phyloP scores from a whole-genome alignment of 1,140 invertebrate genomes.

The Panagrolaimus sp. region DNA sequence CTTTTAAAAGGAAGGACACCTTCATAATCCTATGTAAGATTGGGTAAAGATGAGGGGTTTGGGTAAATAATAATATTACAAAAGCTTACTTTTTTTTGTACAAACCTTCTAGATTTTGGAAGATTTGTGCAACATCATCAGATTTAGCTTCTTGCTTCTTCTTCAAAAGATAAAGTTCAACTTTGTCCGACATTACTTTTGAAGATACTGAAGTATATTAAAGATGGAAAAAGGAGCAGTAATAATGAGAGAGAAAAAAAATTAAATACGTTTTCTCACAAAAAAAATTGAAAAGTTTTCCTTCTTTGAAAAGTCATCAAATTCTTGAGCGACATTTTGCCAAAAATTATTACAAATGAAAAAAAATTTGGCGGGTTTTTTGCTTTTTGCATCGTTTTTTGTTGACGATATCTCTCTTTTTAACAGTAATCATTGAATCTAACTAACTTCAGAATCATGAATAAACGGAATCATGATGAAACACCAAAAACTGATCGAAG shows the following conservation, averaged over 20 bases:
- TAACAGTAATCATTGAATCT: neutral
- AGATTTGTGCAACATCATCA: conserved; percentile 50
- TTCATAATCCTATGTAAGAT: too few species aligned
- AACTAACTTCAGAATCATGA: neutral
- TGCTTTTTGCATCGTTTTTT: neutral
- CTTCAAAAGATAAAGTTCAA: conserved; percentile 44
- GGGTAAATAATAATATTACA: conserved; percentile 13
- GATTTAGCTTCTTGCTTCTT: conserved; percentile 59
- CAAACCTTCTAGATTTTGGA: conserved; percentile 43
- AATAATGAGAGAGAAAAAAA: neutral
- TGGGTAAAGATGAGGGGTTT: too few species aligned
- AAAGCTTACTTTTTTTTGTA: conserved; percentile 52
- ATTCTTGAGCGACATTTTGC: neutral
- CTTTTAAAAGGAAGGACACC: too few species aligned
- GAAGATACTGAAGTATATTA: too few species aligned
- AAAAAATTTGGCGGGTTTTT: neutral
- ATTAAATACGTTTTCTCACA: neutral
- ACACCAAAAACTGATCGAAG: conserved; percentile 4
- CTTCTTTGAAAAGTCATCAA: conserved; percentile 9
- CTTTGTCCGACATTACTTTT: conserved; percentile 40
- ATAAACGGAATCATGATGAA: neutral
- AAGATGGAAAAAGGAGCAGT: neutral
- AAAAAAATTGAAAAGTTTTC: neutral
- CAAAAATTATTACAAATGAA: neutral
- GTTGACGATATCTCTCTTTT: neutral